phyloP scores from a whole-genome alignment of 2,888 invertebrate species.

The Ichneumoninae sp. region DNA sequence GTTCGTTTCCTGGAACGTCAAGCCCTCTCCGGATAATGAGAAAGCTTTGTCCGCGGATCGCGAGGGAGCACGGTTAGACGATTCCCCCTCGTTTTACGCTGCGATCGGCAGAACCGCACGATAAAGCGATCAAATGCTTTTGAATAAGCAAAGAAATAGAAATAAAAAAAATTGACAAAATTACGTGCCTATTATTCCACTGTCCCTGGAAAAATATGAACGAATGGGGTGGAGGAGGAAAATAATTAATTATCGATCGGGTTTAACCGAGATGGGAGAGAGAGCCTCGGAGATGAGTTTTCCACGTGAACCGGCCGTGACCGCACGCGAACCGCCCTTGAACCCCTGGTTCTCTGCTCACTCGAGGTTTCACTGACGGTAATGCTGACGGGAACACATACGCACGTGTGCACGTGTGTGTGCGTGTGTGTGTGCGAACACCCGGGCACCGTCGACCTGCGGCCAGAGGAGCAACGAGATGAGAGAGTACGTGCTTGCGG shows the following conservation, averaged over 20 bases:
- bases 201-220: background rate
- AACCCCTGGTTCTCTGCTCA: conserved; percentile 14
- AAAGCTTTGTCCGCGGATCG: conserved; percentile 40
- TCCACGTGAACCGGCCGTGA: conserved; percentile 44
- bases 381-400: conserved; percentile 3
- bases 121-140: conserved; percentile 2
- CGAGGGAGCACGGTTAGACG: background rate
- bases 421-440: background rate
- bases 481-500: conserved; percentile 45
- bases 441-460: conserved; percentile 11
- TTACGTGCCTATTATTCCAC: background rate
- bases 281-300: conserved; percentile 8
- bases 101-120: conserved; percentile 16
- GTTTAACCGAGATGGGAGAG: conserved; percentile 7
- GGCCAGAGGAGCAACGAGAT: conserved; percentile 35
- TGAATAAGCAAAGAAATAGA: conserved; percentile 2
- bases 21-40: conserved; percentile 73
- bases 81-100: conserved; percentile 37
- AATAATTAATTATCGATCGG: conserved; percentile 41
- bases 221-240: background rate
- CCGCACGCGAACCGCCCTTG: conserved; percentile 46
- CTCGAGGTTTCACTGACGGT: conserved; percentile 23
- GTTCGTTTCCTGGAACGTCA: conserved; percentile 74
- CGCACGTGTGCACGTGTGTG: background rate
- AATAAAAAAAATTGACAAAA: background rate